phyloP scores from a whole-genome alignment of 2,113 vertebrate genomes.

The Ginglymostoma cirratum region DNA sequence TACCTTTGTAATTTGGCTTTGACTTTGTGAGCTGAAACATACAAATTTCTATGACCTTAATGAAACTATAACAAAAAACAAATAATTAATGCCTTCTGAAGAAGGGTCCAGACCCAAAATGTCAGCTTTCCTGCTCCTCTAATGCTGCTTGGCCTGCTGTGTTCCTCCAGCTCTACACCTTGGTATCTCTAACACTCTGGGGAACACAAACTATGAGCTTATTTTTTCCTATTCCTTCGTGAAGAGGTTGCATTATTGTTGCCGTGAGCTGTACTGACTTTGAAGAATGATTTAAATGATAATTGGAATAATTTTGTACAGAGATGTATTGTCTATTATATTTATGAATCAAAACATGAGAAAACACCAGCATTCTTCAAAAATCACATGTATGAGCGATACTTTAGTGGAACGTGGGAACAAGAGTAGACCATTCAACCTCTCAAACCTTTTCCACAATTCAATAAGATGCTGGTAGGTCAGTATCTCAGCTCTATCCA shows the following conservation, averaged over 20 bases:
- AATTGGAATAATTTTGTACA: neutral
- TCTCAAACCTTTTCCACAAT: neutral
- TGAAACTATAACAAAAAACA: neutral
- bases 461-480: neutral
- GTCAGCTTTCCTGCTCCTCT: no score
- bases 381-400: neutral
- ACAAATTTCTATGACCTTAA: neutral
- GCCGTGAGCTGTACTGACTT: neutral
- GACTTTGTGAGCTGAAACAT: neutral
- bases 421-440: neutral
- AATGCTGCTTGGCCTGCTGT: no score
- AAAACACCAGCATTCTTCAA: neutral
- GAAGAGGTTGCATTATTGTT: neutral
- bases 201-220: neutral
- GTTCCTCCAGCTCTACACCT: no score
- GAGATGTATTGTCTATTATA: neutral
- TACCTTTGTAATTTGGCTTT: neutral
- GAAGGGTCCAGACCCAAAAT: no score
- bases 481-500: neutral
- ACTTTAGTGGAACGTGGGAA: neutral
- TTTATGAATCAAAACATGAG: neutral
- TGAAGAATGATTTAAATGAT: neutral
- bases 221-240: neutral
- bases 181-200: neutral
- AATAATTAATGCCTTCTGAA: neutral